phyloP scores from a whole-genome alignment of 2,888 invertebrate genomes.

The Polyommatus iphigenia region DNA sequence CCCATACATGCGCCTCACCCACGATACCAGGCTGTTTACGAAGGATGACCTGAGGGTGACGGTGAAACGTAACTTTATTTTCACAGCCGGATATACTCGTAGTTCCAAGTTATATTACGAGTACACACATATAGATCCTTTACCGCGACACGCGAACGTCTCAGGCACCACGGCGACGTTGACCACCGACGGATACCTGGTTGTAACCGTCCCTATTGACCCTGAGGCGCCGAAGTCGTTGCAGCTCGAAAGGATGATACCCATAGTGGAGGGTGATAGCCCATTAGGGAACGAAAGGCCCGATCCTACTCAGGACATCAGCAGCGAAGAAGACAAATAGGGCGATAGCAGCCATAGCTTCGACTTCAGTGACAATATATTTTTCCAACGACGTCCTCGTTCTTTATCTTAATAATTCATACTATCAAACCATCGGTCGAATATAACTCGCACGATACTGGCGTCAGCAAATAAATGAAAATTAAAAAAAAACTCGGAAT shows the following conservation, averaged over 20 bases:
- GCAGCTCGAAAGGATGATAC: background rate
- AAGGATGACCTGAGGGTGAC: background rate
- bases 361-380: too few species aligned
- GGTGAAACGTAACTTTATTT: background rate
- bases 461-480: background rate
- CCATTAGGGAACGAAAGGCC: background rate
- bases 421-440: background rate
- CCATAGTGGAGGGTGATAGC: background rate
- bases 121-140: background rate
- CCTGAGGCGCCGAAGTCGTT: background rate
- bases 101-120: background rate
- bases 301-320: background rate
- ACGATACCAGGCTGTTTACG: background rate
- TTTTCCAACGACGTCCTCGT: too few species aligned
- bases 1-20: background rate
- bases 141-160: background rate
- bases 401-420: too few species aligned
- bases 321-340: background rate
- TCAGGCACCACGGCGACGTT: background rate
- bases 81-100: background rate
- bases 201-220: background rate
- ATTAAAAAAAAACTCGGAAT: background rate
- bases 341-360: background rate
- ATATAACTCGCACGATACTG: too few species aligned
- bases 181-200: background rate